Conservation (phyloP, 2,797 vertebrate species). For the Toxotes lorentzi region DNA sequence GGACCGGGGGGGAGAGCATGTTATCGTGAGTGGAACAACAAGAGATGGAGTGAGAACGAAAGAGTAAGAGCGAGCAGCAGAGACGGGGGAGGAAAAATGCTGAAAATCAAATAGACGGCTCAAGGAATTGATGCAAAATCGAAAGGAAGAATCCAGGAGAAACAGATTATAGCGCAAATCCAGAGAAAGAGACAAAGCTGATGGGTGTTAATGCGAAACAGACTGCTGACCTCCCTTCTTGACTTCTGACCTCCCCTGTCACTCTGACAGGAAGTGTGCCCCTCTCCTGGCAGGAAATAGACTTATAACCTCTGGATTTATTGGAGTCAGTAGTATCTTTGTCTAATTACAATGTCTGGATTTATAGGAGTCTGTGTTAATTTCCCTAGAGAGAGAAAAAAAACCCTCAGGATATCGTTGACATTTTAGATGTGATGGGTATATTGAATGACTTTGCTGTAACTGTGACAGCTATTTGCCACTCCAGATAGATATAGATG, state of each 20-base stretch:
- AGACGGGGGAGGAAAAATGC: neutral
- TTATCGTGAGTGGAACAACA: slow-evolving; percentile 52
- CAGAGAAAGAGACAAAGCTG: slow-evolving; percentile 47
- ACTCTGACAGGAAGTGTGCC: slow-evolving; percentile 73
- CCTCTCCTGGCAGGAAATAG: slow-evolving; percentile 69
- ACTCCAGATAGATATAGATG: slow-evolving; percentile 11
- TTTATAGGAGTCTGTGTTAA: slow-evolving; percentile 72
- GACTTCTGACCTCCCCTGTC: slow-evolving; percentile 67
- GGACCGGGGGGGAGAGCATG: slow-evolving; percentile 47
- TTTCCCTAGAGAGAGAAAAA: slow-evolving; percentile 63
- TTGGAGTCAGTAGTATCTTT: slow-evolving; percentile 64
- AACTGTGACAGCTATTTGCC: slow-evolving; percentile 42
- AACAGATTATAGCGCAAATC: neutral
- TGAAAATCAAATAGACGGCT: slow-evolving; percentile 29
- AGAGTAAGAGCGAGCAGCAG: slow-evolving; percentile 17
- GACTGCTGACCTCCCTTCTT: slow-evolving; percentile 65
- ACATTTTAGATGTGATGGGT: slow-evolving; percentile 66
- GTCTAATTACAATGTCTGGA: slow-evolving; percentile 75
- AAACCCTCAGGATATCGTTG: slow-evolving; percentile 62
- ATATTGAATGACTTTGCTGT: slow-evolving; percentile 60
- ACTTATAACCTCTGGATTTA: slow-evolving; percentile 70
- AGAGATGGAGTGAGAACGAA: slow-evolving; percentile 36
- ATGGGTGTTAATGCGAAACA: slow-evolving; percentile 76
- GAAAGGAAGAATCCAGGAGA: slow-evolving; percentile 30
- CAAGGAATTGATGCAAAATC: slow-evolving; percentile 22